Conservation (phyloP, 2,888 invertebrate genomes). For the Cheilosia grossa region DNA sequence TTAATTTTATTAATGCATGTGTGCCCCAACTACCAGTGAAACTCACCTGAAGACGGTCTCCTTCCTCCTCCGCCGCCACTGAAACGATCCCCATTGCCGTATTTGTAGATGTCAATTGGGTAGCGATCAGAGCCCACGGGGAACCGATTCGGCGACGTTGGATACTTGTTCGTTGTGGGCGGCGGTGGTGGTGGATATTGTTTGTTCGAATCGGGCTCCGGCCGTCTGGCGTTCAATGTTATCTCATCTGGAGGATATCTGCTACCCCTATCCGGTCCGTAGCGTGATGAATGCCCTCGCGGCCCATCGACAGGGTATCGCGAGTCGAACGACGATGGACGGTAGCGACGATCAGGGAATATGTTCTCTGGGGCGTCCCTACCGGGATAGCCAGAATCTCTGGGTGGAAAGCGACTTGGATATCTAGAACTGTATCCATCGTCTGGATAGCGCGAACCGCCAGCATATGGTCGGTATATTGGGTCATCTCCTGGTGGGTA, state of each 20-base stretch:
- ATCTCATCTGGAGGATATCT: slow-evolving; percentile 80
- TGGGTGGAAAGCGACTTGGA: slow-evolving; percentile 79
- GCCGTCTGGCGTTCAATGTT: slow-evolving; percentile 80
- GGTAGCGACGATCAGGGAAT: slow-evolving; percentile 83
- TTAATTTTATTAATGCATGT: slow-evolving; percentile 52
- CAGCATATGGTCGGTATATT: slow-evolving; percentile 79
- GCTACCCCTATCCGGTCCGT: slow-evolving; percentile 75
- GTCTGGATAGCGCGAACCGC: slow-evolving; percentile 79
- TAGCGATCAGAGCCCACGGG: slow-evolving; percentile 84
- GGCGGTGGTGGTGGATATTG: slow-evolving; percentile 84
- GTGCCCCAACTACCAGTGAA: slow-evolving; percentile 38
- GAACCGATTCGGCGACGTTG: slow-evolving; percentile 84
- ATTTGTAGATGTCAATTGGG: slow-evolving; percentile 83
- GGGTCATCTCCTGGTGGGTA: slow-evolving; percentile 80
- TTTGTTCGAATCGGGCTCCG: slow-evolving; percentile 84
- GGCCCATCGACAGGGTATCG: slow-evolving; percentile 81
- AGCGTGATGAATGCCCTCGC: slow-evolving; percentile 68
- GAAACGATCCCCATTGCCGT: slow-evolving; percentile 85
- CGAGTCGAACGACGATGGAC: slow-evolving; percentile 81
- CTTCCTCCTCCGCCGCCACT: slow-evolving; percentile 82
- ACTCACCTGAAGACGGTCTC: slow-evolving; percentile 76
- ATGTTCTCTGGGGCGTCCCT: slow-evolving; percentile 81
- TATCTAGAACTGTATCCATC: slow-evolving; percentile 77
- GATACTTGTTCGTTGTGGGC: slow-evolving; percentile 84
- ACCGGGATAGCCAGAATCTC: slow-evolving; percentile 80